phyloP scores from a whole-genome alignment of 2,797 vertebrate genomes.

The Mareca penelope region DNA sequence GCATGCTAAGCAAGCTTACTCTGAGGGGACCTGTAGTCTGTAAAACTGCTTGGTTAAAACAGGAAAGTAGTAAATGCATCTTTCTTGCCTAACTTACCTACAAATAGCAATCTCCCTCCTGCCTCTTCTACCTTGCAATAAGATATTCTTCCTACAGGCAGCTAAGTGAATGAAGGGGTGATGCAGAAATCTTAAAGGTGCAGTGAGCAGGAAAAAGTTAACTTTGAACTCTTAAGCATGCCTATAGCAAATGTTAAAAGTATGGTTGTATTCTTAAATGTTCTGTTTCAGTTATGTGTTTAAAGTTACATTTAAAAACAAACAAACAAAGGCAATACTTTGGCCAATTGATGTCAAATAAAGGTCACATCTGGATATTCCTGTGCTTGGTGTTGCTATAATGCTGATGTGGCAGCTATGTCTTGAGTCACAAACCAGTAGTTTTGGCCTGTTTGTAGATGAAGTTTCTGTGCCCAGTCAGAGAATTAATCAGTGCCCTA shows the following conservation, averaged over 20 bases:
- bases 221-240: background rate
- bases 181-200: background rate
- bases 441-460: background rate
- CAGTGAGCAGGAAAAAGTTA: background rate
- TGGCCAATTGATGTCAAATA: background rate
- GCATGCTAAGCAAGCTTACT: constrained; percentile 57
- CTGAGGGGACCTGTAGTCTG: constrained; percentile 36
- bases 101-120: constrained; percentile 33
- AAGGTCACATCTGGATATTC: background rate
- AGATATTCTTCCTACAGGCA: constrained; percentile 21
- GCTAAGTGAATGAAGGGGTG: background rate
- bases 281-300: background rate
- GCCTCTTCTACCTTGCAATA: constrained; percentile 19
- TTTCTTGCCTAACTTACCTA: constrained; percentile 56
- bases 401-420: background rate
- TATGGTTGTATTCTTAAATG: background rate
- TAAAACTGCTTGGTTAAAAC: constrained; percentile 59
- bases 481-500: background rate
- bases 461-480: background rate
- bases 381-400: background rate
- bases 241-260: background rate
- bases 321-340: background rate
- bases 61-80: constrained; percentile 24
- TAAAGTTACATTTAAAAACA: background rate
- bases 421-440: background rate